These are phyloP conservation scores for Chloebia gouldiae DNA, from an alignment of 2,113 vertebrate genomes.

Conservation along the genomic window DNA sequence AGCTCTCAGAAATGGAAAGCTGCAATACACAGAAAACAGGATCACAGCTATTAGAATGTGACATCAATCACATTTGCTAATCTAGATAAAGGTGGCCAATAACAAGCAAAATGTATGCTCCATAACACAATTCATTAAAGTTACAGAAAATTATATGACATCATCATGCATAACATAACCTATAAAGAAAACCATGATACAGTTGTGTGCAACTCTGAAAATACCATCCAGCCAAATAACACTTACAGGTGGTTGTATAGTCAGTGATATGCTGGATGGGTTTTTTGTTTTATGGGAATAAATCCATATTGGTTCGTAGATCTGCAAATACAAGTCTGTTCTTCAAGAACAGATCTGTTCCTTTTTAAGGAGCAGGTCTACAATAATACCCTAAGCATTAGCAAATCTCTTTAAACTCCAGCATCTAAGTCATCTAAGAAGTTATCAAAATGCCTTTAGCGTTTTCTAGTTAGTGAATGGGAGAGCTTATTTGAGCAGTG, in stretches of 20 bases:
- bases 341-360: neutral
- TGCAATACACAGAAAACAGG: neutral
- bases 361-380: neutral
- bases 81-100: neutral
- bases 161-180: neutral
- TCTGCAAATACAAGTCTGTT: neutral
- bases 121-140: neutral
- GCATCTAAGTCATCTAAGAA: neutral
- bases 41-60: neutral
- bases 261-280: neutral
- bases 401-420: neutral
- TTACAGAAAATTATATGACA: neutral
- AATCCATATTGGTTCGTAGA: neutral
- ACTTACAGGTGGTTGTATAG: neutral
- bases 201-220: neutral
- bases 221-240: neutral
- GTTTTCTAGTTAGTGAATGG: neutral
- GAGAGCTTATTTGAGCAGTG: neutral
- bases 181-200: neutral
- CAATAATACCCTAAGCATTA: neutral
- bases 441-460: neutral
- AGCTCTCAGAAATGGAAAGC: neutral
- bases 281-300: neutral
- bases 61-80: accelerated
- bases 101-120: neutral